Percentiles rank a stretch among this genome's conserved stretches.
These are phyloP conservation scores for Coregonus sp. DNA, from an alignment of 2,797 vertebrate genomes.

Conservation along the genomic window DNA sequence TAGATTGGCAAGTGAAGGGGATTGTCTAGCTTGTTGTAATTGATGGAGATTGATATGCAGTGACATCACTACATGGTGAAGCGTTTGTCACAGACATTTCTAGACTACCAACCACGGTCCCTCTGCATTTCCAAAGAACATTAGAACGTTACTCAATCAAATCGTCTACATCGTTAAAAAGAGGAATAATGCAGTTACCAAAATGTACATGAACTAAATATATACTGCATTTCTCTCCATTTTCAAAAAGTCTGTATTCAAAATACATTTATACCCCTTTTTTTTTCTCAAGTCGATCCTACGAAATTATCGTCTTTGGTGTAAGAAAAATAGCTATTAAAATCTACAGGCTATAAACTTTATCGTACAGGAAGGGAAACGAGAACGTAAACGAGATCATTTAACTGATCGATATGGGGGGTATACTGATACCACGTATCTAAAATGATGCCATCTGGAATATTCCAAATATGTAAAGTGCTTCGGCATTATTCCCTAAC, in stretches of 20 bases:
- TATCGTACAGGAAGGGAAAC: slow-evolving; percentile 70
- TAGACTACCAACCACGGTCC: neutral
- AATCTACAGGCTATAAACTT: slow-evolving; percentile 76
- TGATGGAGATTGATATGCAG: slow-evolving; percentile 34
- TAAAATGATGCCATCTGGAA: slow-evolving; percentile 84
- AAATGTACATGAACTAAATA: slow-evolving; percentile 59
- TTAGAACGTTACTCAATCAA: slow-evolving; percentile 34
- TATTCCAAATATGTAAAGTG: slow-evolving; percentile 97
- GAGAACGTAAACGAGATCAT: slow-evolving; percentile 85
- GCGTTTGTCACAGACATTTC: neutral
- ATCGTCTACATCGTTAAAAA: slow-evolving; percentile 51
- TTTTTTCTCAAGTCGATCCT: slow-evolving; percentile 71
- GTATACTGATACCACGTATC: slow-evolving; percentile 92
- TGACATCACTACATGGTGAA: slow-evolving; percentile 22
- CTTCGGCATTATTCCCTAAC: slow-evolving; percentile 81
- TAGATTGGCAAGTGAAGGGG: neutral
- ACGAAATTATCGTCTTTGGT: slow-evolving; percentile 82
- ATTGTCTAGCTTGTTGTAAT: slow-evolving; percentile 39
- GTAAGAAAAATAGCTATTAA: slow-evolving; percentile 78
- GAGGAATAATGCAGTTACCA: slow-evolving; percentile 56
- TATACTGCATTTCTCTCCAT: slow-evolving; percentile 54
- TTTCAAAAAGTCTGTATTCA: slow-evolving; percentile 73
- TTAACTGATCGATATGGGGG: slow-evolving; percentile 93
- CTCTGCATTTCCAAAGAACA: slow-evolving; percentile 3
- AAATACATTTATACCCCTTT: slow-evolving; percentile 72